Conservation (phyloP, 2,888 invertebrate species). For the Lampropteryx suffumata region DNA sequence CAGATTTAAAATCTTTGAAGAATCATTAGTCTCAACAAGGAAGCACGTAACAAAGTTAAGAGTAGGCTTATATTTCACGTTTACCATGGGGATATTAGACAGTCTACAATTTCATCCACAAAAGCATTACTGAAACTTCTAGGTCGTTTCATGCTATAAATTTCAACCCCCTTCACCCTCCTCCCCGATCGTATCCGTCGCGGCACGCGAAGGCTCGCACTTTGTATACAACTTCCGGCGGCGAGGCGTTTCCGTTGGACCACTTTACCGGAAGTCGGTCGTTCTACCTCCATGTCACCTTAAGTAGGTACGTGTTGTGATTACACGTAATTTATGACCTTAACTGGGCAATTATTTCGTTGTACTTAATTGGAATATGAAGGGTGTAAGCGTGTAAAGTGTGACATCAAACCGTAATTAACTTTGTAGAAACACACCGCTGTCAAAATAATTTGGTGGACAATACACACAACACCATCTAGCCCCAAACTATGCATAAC, state of each 20-base stretch:
- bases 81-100: too few species aligned
- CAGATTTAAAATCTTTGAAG: too few species aligned
- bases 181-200: constrained; percentile 35
- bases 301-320: constrained; percentile 75
- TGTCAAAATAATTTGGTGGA: too few species aligned
- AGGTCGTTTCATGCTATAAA: constrained; percentile 29
- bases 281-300: constrained; percentile 75
- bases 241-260: constrained; percentile 54
- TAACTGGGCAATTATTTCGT: constrained; percentile 59
- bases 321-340: constrained; percentile 65
- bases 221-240: constrained; percentile 78
- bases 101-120: background rate
- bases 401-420: background rate
- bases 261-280: constrained; percentile 64
- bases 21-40: too few species aligned
- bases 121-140: constrained; percentile 16
- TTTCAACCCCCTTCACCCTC: constrained; percentile 22
- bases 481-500: too few species aligned
- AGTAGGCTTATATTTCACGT: too few species aligned
- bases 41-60: too few species aligned
- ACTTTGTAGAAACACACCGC: too few species aligned
- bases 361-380: constrained; percentile 26
- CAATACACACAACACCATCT: too few species aligned
- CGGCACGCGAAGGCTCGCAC: constrained; percentile 77
- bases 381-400: background rate